Evolutionary conservation across 2,797 vertebrate species (phyloP).

Genomic region (Nannoperca australis): DNA sequence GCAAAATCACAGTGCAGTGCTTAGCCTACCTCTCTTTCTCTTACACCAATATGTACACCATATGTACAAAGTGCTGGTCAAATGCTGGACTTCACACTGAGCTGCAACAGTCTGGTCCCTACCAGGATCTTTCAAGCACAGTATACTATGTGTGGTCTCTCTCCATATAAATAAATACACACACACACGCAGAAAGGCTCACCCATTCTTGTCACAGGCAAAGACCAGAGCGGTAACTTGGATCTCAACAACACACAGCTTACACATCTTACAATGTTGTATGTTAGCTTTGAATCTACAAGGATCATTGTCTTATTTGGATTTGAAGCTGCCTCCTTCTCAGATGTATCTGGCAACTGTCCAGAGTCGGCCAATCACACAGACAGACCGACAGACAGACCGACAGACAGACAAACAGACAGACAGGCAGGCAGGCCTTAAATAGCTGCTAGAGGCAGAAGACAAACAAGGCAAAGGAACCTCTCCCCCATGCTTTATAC

Average conservation of each 20-base stretch:
- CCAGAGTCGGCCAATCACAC: conserved; percentile 22
- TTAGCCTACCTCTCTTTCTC: conserved; percentile 4
- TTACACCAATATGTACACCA: neutral
- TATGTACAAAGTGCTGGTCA: conserved; percentile 25
- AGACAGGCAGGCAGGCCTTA: conserved; percentile 34
- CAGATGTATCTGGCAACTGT: conserved; percentile 1
- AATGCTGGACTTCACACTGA: conserved; percentile 48
- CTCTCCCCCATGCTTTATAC: conserved; percentile 26
- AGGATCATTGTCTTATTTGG: conserved; percentile 9
- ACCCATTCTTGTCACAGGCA: conserved; percentile 13
- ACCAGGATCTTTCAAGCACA: neutral
- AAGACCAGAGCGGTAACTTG: neutral
- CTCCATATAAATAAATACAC: conserved; percentile 15
- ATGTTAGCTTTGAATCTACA: conserved; percentile 4
- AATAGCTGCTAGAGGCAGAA: conserved; percentile 43
- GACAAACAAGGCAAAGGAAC: conserved; percentile 49
- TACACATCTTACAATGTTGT: neutral
- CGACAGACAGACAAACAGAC: too few species aligned
- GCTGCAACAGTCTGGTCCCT: conserved; percentile 41
- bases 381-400: too few species aligned
- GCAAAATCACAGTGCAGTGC: neutral
- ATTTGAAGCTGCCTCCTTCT: conserved; percentile 20
- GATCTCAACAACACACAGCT: neutral
- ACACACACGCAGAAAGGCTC: conserved; percentile 6
- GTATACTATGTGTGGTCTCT: neutral